Evolutionary conservation across 2,888 invertebrate species (phyloP).

Genomic region (Cantharis nigra): DNA sequence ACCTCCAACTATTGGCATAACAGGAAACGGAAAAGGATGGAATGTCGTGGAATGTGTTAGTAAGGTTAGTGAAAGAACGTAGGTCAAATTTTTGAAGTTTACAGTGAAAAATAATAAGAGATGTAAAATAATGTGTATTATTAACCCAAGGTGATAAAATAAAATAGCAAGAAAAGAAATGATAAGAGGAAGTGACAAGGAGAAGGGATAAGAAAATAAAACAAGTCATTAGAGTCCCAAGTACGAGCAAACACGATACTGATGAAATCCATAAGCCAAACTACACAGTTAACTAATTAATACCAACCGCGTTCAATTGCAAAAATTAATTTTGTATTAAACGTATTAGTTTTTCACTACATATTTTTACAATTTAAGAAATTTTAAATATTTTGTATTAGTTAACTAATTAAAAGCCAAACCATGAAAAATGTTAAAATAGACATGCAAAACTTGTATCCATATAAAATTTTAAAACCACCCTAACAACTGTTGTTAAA

Average conservation of each 20-base stretch:
- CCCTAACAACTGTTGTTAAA: neutral
- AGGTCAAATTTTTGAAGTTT: neutral
- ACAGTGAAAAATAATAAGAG: neutral
- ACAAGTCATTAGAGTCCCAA: conserved; percentile 55
- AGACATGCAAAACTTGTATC: neutral
- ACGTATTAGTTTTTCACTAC: neutral
- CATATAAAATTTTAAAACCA: neutral
- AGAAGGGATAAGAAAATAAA: conserved; percentile 35
- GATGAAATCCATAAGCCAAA: conserved; percentile 28
- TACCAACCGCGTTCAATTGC: neutral
- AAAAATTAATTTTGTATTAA: neutral
- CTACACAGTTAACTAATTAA: conserved; percentile 8
- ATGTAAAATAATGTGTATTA: neutral
- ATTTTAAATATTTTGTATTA: neutral
- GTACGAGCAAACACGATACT: conserved; percentile 37
- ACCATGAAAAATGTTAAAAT: neutral
- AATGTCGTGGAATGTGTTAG: conserved; percentile 14
- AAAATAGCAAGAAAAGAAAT: conserved; percentile 14
- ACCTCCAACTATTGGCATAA: conserved; percentile 74
- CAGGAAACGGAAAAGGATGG: conserved; percentile 7
- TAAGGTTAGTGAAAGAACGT: conserved; percentile 22
- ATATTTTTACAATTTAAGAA: neutral
- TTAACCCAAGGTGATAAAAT: conserved; percentile 6
- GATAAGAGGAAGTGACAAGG: neutral
- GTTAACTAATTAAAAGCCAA: neutral